Conservation (phyloP, 2,113 vertebrate species). For the Pampusana beccarii region DNA sequence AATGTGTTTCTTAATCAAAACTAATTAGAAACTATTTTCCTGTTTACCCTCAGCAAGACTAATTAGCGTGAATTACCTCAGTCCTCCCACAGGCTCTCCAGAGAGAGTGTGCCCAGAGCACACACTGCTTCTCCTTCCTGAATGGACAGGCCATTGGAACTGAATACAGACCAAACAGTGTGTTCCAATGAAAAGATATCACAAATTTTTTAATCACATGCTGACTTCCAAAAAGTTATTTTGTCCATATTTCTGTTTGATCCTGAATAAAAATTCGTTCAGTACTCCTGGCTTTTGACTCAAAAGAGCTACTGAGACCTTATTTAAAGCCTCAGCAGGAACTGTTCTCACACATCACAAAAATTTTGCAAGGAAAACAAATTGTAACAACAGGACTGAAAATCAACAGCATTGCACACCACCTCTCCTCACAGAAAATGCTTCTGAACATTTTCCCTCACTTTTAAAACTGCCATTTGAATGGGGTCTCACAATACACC, state of each 20-base stretch:
- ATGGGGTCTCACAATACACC: not conserved
- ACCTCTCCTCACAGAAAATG: not conserved
- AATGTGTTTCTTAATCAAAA: not conserved
- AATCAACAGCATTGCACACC: not conserved
- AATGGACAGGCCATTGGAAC: not conserved
- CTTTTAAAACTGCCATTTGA: not conserved
- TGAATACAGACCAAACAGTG: not conserved
- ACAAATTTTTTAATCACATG: not conserved
- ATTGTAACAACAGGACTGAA: not conserved
- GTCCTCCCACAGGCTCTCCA: not conserved
- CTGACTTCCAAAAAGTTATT: not conserved
- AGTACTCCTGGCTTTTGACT: not conserved
- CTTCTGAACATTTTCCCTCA: not conserved
- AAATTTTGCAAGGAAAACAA: not conserved
- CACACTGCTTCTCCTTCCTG: not conserved
- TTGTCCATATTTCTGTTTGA: conserved; percentile 20
- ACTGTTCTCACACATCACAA: not conserved
- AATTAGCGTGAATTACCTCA: not conserved
- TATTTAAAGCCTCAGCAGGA: conserved; percentile 38
- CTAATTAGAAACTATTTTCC: not conserved
- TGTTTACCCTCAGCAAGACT: conserved; percentile 22
- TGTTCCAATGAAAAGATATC: not conserved
- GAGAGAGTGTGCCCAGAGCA: not conserved
- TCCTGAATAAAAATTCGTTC: conserved; percentile 13
- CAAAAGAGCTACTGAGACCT: not conserved